Evolutionary conservation across 2,888 invertebrate species (phyloP).

Genomic region (Amblyteles armatorius): DNA sequence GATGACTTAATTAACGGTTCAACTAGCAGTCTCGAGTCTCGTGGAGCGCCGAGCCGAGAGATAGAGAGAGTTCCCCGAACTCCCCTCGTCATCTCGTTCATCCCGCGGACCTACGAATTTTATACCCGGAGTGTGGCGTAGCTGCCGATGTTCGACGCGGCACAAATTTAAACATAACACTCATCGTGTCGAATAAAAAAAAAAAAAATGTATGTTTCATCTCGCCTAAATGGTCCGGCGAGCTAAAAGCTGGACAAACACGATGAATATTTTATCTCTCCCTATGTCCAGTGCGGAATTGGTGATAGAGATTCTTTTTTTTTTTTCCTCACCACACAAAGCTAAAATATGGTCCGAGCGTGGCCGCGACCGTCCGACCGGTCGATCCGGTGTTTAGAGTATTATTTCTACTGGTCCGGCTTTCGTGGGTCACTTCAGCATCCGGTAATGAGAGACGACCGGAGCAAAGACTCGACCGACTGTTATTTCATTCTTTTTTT

Average conservation of each 20-base stretch:
- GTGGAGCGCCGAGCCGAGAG: slow-evolving; percentile 17
- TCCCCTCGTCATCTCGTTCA: slow-evolving; percentile 5
- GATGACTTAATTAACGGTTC: slow-evolving; percentile 82
- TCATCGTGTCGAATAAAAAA: slow-evolving; percentile 3
- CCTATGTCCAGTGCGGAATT: slow-evolving; percentile 7
- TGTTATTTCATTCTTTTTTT: slow-evolving; percentile 37
- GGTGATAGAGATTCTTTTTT: slow-evolving; percentile 50
- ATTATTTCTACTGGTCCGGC: slow-evolving; percentile 78
- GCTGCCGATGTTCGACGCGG: not conserved
- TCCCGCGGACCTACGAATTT: not conserved
- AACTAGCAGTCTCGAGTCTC: slow-evolving; percentile 37
- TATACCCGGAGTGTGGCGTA: not conserved
- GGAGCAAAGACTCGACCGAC: slow-evolving; percentile 22
- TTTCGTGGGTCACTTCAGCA: slow-evolving; percentile 68
- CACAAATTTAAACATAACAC: not conserved
- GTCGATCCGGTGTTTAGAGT: slow-evolving; percentile 66
- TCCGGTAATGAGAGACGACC: slow-evolving; percentile 73
- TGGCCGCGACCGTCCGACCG: slow-evolving; percentile 34
- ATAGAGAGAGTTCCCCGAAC: not conserved
- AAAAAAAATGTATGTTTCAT: slow-evolving; percentile 41
- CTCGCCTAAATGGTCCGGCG: slow-evolving; percentile 4
- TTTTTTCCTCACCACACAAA: slow-evolving; percentile 58
- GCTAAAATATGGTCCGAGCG: slow-evolving; percentile 15
- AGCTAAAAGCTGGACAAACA: slow-evolving; percentile 78
- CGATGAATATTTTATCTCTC: slow-evolving; percentile 77